phyloP scores from a whole-genome alignment of 2,888 invertebrate genomes.

The Scaptomyza reducta region DNA sequence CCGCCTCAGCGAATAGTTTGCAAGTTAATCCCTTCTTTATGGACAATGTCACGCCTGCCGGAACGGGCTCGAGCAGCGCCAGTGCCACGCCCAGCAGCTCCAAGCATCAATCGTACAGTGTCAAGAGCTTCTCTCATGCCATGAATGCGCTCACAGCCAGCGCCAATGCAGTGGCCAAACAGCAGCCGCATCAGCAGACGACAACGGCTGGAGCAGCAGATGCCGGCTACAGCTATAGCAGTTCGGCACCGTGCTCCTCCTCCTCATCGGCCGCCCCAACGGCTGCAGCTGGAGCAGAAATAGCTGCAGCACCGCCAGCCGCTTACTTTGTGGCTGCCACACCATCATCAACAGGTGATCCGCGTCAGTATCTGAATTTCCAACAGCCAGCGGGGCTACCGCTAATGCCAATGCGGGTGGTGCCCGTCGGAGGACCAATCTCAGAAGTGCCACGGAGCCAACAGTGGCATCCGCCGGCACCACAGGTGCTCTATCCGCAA shows the following conservation, averaged over 20 bases:
- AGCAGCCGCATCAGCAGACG: slow-evolving; percentile 42
- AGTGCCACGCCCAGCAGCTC: slow-evolving; percentile 80
- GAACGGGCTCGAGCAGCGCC: slow-evolving; percentile 64
- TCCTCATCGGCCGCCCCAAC: slow-evolving; percentile 40
- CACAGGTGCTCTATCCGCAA: slow-evolving; percentile 50
- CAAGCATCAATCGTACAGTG: slow-evolving; percentile 81
- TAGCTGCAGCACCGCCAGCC: slow-evolving; percentile 32
- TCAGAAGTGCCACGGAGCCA: slow-evolving; percentile 22
- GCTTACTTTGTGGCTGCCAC: slow-evolving; percentile 60
- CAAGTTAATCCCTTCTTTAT: slow-evolving; percentile 82
- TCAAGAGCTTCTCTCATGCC: slow-evolving; percentile 82
- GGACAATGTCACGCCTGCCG: slow-evolving; percentile 61
- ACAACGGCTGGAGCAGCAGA: slow-evolving; percentile 34
- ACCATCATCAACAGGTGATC: slow-evolving; percentile 52
- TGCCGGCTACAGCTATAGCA: slow-evolving; percentile 70
- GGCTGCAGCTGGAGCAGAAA: slow-evolving; percentile 14
- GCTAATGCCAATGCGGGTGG: slow-evolving; percentile 61
- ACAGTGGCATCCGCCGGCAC: slow-evolving; percentile 78
- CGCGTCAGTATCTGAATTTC: slow-evolving; percentile 75
- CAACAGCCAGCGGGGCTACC: slow-evolving; percentile 72
- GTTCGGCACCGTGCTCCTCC: slow-evolving; percentile 71
- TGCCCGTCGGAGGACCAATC: slow-evolving; percentile 34
- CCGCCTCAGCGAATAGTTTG: slow-evolving; percentile 81
- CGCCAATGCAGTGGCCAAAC: slow-evolving; percentile 61
- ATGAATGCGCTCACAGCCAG: slow-evolving; percentile 80